phyloP scores from a whole-genome alignment of 2,888 invertebrate genomes.

The Rhingia campestris region DNA sequence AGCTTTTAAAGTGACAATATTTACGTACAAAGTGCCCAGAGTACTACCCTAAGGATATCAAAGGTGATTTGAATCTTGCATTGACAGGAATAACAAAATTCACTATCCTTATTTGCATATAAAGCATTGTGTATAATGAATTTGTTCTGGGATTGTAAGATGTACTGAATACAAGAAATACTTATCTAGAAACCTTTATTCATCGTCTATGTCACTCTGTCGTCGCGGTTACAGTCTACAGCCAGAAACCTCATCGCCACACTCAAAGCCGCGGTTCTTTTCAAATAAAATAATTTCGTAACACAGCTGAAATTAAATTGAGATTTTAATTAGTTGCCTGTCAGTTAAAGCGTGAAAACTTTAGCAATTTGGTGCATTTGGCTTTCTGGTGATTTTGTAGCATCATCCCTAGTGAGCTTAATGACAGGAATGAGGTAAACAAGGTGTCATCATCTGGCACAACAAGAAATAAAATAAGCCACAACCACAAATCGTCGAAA shows the following conservation, averaged over 20 bases:
- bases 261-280: neutral
- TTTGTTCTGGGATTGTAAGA: too few species aligned
- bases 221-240: neutral
- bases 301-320: constrained; percentile 48
- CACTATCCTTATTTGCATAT: too few species aligned
- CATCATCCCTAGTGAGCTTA: neutral
- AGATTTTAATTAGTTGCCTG: constrained; percentile 66
- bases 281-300: constrained; percentile 18
- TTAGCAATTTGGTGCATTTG: constrained; percentile 62
- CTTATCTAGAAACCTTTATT: neutral
- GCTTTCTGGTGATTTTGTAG: constrained; percentile 36
- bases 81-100: too few species aligned
- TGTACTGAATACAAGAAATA: too few species aligned
- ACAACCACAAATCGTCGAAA: neutral
- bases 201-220: constrained; percentile 4
- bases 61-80: too few species aligned
- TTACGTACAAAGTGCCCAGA: too few species aligned
- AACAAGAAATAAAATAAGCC: neutral
- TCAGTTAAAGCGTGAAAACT: constrained; percentile 35
- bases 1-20: too few species aligned
- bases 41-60: too few species aligned
- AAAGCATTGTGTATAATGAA: too few species aligned
- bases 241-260: neutral
- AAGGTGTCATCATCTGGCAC: neutral
- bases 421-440: constrained; percentile 5